phyloP scores from a whole-genome alignment of 92 coral and sea anemone species.

The Palythoa heliodiscus region DNA sequence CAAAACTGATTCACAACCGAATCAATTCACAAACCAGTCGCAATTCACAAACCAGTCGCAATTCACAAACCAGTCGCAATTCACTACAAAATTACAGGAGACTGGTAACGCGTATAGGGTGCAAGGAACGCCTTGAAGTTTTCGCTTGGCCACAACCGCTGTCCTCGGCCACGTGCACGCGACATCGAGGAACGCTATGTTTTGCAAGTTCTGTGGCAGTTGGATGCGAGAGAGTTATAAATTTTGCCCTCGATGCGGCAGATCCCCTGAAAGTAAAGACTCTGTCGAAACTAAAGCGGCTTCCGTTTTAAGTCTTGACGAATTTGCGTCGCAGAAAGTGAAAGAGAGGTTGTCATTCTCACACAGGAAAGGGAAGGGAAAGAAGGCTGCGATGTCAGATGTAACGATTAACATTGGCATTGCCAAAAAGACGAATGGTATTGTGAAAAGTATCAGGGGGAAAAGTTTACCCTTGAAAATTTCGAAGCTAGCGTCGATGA shows the following conservation, averaged over 20 bases:
- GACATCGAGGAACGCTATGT: conserved; percentile 33
- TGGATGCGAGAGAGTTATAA: conserved; percentile 35
- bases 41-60: too few species aligned
- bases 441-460: conserved; percentile 31
- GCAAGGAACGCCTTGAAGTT: conserved; percentile 32
- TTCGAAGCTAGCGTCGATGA: conserved; percentile 22
- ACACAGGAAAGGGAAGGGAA: conserved; percentile 28
- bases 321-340: conserved; percentile 36
- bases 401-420: conserved; percentile 32
- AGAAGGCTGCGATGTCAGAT: conserved; percentile 33
- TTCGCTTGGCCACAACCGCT: conserved; percentile 11
- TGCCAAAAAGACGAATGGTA: conserved; percentile 34
- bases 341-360: conserved; percentile 33
- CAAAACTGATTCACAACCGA: not conserved
- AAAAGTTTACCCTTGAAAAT: conserved; percentile 26
- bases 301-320: conserved; percentile 32
- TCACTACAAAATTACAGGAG: conserved; percentile 34
- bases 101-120: conserved; percentile 24
- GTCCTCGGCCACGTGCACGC: conserved; percentile 14
- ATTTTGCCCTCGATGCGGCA: conserved; percentile 33
- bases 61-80: conserved; percentile 19
- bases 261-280: conserved; percentile 30
- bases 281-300: conserved; percentile 28
- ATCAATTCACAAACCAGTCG: not conserved
- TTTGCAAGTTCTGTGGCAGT: conserved; percentile 35